Evolutionary conservation across 1,140 invertebrate genomes (phyloP).

Genomic region (Pseudomyrmex sp.): DNA sequence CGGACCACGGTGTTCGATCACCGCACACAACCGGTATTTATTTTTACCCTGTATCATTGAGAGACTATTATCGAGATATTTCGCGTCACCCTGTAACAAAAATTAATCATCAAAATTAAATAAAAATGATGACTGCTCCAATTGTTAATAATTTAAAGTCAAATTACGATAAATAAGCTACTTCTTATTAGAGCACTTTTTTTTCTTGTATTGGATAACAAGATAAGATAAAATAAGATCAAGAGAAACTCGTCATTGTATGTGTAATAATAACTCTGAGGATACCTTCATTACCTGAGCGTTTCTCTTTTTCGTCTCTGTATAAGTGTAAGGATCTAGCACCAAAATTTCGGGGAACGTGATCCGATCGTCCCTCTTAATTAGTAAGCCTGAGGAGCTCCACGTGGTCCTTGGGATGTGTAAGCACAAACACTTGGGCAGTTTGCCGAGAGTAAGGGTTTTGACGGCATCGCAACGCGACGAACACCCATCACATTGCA

Average conservation of each 20-base stretch:
- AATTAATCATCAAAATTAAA: slow-evolving; percentile 20
- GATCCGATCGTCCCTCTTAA: slow-evolving; percentile 94
- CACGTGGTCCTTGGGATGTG: slow-evolving; percentile 95
- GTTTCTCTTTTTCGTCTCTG: slow-evolving; percentile 84
- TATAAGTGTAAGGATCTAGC: slow-evolving; percentile 92
- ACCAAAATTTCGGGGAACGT: slow-evolving; percentile 93
- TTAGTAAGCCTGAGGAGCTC: slow-evolving; percentile 89
- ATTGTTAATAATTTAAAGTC: too few species aligned
- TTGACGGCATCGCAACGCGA: slow-evolving; percentile 87
- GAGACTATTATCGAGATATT: slow-evolving; percentile 70
- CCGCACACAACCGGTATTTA: slow-evolving; percentile 91
- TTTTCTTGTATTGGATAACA: too few species aligned
- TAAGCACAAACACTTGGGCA: slow-evolving; percentile 93
- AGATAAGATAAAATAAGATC: too few species aligned
- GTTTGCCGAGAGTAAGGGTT: slow-evolving; percentile 94
- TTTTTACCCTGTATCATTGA: slow-evolving; percentile 78
- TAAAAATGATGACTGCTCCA: too few species aligned
- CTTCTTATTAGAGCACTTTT: too few species aligned
- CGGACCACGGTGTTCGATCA: slow-evolving; percentile 95
- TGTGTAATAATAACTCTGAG: background rate
- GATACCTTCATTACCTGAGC: slow-evolving; percentile 71
- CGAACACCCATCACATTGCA: slow-evolving; percentile 92
- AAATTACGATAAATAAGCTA: too few species aligned
- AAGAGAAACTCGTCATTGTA: background rate
- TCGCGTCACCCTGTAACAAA: slow-evolving; percentile 73